Percentiles rank a stretch among this genome's conserved stretches.
Evolutionary conservation across 2,113 vertebrate genomes (phyloP).

Genomic region (Naja naja): DNA sequence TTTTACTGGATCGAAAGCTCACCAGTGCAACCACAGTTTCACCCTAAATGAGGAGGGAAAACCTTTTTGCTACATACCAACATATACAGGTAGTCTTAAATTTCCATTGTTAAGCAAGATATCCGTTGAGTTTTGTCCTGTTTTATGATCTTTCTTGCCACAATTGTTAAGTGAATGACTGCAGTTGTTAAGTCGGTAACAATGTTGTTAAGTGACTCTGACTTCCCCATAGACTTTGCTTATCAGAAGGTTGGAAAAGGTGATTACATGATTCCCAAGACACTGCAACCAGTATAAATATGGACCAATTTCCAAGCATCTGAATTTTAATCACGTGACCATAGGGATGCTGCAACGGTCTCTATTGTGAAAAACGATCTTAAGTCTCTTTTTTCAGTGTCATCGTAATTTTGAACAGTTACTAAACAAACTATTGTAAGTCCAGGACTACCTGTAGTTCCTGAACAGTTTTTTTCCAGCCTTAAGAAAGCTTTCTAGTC

Average conservation of each 20-base stretch:
- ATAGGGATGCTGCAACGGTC: not conserved
- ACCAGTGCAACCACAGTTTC: not conserved
- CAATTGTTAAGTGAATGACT: not conserved
- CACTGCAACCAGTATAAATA: not conserved
- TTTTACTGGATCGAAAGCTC: not conserved
- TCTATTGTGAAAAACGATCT: not conserved
- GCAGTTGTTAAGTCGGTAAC: not conserved
- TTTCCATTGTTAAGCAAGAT: not conserved
- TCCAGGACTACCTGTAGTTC: not conserved
- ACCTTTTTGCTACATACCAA: not conserved
- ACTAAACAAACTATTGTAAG: not conserved
- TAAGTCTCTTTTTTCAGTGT: not conserved
- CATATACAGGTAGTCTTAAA: not conserved
- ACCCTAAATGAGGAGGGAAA: not conserved
- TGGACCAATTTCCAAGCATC: not conserved
- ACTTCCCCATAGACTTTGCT: not conserved
- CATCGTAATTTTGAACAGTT: not conserved
- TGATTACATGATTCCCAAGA: not conserved
- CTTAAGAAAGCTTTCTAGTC: not conserved
- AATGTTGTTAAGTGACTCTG: not conserved
- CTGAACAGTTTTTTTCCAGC: not conserved
- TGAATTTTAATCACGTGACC: not conserved
- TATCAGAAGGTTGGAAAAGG: not conserved
- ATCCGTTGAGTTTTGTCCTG: not conserved
- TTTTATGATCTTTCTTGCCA: not conserved